Base-by-base conservation (phyloP, 2,797 vertebrate genomes). In the Pogoniulus pusillus region DNA sequence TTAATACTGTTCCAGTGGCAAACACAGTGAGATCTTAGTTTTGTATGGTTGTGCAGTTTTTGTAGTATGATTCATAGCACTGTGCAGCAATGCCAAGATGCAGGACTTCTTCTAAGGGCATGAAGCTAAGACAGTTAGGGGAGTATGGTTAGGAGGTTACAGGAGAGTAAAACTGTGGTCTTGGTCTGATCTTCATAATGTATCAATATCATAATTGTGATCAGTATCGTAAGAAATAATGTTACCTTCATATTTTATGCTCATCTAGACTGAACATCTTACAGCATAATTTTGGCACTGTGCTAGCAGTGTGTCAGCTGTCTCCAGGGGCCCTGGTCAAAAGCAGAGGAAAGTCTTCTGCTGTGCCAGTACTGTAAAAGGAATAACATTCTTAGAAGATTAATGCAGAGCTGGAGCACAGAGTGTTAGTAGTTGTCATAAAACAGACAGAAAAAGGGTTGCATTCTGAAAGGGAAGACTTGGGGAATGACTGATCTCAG, bases 401-500 rank as follows among this genome's bases (percentile, higher is more conserved):
- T 96, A 93, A 91, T 94, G 73, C 41, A 58, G 89, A 87, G 57
- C 68, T 92, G 77, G 78, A 93, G 60, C 66, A 68, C 60, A 79
- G 93, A 87, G 79, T 82, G 47, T 95, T 94, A 92, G 85, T 96
- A 80, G 79, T 80, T 95, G 92, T 96, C 90, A 89, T 92, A 93
- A 95, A 96, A 92, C 43, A 92, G 93, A 95, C 88, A 95, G 76
- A 83, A 95, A 95, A 95, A 76, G 76, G 20, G 66, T 78, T 95
- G 34, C 32, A 29, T 89, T 94, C 88, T 96, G 73, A 88, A 90
- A 85, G 84, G 90, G 72, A 84, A 94, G 77, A 85, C 59, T 90
- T 87, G 58, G 85, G 82, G 91, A 91, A 76, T 94, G 51, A 51
- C 65, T 45, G 84, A 85, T 81, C 49, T 59, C 49, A 79, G 63